Conservation (phyloP, 2,797 vertebrate genomes). For the Pyrocephalus nanus region DNA sequence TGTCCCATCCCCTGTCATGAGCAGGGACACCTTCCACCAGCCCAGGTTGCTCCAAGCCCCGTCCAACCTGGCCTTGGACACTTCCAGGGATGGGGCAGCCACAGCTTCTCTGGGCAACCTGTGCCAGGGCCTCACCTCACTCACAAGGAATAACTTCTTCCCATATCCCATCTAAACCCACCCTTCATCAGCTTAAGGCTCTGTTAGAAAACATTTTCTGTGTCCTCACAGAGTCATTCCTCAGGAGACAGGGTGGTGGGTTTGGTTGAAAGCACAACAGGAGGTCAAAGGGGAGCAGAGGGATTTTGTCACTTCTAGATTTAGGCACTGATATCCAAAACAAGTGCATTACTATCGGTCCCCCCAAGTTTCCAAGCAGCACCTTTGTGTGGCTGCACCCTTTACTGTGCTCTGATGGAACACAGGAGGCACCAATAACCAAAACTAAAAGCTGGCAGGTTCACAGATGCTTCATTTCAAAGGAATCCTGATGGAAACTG, state of each 20-base stretch:
- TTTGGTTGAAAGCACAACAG: neutral
- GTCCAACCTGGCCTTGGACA: neutral
- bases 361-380: neutral
- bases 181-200: neutral
- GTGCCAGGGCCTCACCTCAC: neutral
- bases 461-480: neutral
- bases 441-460: neutral
- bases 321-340: neutral
- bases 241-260: neutral
- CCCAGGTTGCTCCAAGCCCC: neutral
- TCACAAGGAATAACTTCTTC: neutral
- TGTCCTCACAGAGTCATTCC: neutral
- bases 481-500: neutral
- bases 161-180: neutral
- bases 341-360: neutral
- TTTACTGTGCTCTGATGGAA: neutral
- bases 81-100: neutral
- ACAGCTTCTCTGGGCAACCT: rapidly evolving
- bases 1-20: neutral
- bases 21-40: neutral
- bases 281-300: neutral
- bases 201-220: neutral
- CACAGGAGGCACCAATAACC: neutral
- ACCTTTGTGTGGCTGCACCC: neutral
- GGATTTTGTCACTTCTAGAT: neutral